Percentiles rank a stretch among this genome's conserved stretches.
phyloP scores from a whole-genome alignment of 2,113 vertebrate genomes.

The Notiomystis cincta region DNA sequence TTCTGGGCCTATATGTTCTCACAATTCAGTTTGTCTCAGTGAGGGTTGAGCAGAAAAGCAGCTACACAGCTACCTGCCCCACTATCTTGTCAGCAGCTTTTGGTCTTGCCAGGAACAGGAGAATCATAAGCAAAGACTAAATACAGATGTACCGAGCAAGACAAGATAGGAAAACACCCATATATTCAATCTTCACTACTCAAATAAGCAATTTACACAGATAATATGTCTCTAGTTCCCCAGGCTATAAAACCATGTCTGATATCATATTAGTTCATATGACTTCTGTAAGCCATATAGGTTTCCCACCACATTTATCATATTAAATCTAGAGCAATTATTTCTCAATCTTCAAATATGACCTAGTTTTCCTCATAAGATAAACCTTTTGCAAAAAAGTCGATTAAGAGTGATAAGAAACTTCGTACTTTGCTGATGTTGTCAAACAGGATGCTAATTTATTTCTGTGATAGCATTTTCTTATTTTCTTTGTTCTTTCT shows the following conservation, averaged over 20 bases:
- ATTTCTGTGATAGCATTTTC: background rate
- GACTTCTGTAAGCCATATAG: background rate
- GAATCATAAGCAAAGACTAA: background rate
- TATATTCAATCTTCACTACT: background rate
- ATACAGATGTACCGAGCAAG: background rate
- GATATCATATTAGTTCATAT: background rate
- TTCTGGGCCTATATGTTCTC: background rate
- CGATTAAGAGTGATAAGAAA: background rate
- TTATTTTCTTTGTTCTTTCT: background rate
- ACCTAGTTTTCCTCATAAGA: background rate
- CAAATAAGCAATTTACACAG: background rate
- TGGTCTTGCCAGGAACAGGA: background rate
- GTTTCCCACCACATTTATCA: background rate
- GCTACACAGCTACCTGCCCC: background rate
- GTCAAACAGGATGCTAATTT: background rate
- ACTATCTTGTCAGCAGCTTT: background rate
- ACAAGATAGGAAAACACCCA: background rate
- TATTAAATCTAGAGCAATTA: background rate
- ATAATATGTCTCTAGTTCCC: background rate
- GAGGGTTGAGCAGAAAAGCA: background rate
- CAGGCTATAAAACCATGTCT: background rate
- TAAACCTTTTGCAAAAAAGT: background rate
- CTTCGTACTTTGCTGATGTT: background rate
- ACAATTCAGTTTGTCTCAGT: background rate
- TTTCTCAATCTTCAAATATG: background rate